phyloP scores from a whole-genome alignment of 2,888 invertebrate genomes.

The Platypus cylindrus region DNA sequence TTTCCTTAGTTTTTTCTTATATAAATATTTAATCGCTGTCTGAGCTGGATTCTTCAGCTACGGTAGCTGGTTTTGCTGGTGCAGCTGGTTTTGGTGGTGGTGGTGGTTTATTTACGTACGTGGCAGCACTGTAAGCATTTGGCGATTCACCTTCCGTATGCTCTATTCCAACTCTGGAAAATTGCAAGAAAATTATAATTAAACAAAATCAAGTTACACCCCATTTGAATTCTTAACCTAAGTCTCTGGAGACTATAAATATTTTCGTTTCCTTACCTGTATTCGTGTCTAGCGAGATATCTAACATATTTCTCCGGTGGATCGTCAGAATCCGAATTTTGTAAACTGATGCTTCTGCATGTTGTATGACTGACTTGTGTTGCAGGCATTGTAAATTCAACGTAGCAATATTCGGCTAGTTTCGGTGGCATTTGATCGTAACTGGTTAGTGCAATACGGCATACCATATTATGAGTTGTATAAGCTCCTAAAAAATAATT shows the following conservation, averaged over 20 bases:
- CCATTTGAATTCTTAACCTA: too few species aligned
- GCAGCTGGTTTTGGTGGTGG: conserved; percentile 33
- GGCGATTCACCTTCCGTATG: conserved; percentile 64
- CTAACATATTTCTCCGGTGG: conserved; percentile 98
- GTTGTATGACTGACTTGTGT: conserved; percentile 93
- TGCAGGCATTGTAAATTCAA: conserved; percentile 98
- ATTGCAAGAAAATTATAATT: background rate
- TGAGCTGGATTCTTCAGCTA: conserved; percentile 34
- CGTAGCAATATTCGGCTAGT: conserved; percentile 75
- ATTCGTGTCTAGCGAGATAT: conserved; percentile 91
- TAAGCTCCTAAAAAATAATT: conserved; percentile 80
- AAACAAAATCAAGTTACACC: background rate
- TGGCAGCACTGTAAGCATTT: conserved; percentile 53
- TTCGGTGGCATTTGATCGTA: conserved; percentile 95
- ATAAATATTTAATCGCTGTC: conserved; percentile 35
- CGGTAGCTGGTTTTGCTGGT: conserved; percentile 28
- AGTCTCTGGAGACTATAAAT: background rate
- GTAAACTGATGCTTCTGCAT: conserved; percentile 84
- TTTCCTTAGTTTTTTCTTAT: background rate
- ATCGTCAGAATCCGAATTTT: conserved; percentile 70
- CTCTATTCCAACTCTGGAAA: conserved; percentile 71
- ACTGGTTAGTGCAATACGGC: conserved; percentile 88
- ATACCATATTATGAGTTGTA: conserved; percentile 91
- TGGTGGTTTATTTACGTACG: conserved; percentile 32
- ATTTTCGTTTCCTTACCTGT: conserved; percentile 53